Conservation (phyloP, 2,797 vertebrate species). For the Prionace glauca region DNA sequence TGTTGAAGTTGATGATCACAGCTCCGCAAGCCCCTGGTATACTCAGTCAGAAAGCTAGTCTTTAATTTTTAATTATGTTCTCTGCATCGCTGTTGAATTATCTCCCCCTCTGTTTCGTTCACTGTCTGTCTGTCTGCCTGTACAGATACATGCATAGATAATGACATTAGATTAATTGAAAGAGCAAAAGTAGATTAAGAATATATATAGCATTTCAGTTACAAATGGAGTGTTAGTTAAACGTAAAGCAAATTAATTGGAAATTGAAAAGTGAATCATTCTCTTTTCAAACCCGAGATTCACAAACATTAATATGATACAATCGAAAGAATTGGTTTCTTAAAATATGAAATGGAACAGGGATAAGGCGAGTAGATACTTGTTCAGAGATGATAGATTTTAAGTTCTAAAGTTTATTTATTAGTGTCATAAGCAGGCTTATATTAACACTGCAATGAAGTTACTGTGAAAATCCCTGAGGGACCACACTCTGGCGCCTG, state of each 20-base stretch:
- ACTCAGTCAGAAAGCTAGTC: neutral
- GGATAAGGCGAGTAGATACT: too few relatives aligned
- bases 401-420: too few relatives aligned
- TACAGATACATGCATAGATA: neutral
- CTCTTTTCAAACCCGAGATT: neutral
- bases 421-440: too few relatives aligned
- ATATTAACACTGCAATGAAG: too few relatives aligned
- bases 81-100: neutral
- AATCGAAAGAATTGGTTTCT: neutral
- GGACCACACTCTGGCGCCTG: too few relatives aligned
- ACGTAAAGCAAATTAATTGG: neutral
- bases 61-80: slow-evolving; percentile 1
- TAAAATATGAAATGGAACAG: neutral
- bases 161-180: neutral
- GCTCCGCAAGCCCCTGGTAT: neutral
- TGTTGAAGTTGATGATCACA: neutral
- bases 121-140: neutral
- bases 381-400: neutral
- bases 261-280: neutral
- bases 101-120: neutral
- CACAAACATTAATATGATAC: neutral
- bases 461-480: too few relatives aligned
- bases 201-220: neutral
- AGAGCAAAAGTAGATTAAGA: neutral
- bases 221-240: neutral